phyloP scores from a whole-genome alignment of 1,140 invertebrate species.

The Polypedilum pembai region DNA sequence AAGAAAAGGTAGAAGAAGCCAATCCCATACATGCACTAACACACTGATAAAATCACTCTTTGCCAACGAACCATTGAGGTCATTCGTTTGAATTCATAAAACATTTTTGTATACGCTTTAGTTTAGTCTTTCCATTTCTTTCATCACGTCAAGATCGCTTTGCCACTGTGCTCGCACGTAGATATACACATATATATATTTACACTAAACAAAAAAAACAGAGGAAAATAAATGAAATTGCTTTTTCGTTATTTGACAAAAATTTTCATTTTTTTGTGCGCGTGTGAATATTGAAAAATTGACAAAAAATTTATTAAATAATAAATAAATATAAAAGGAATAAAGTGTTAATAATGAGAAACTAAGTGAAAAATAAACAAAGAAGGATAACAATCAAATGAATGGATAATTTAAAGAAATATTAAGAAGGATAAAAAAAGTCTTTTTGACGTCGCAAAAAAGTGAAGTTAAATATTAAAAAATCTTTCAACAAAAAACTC shows the following conservation, averaged over 20 bases:
- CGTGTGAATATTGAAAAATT: too few relatives aligned
- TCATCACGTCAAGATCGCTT: slow-evolving; percentile 20
- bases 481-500: not conserved
- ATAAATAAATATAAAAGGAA: not conserved
- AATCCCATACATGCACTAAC: not conserved
- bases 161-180: slow-evolving; percentile 12
- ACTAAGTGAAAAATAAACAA: not conserved
- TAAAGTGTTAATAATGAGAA: too few relatives aligned
- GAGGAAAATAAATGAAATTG: not conserved
- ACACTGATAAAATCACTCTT: not conserved
- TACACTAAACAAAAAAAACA: not conserved
- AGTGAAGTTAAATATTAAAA: not conserved
- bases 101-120: not conserved
- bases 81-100: not conserved
- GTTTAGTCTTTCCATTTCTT: slow-evolving; percentile 26
- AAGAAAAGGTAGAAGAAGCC: not conserved
- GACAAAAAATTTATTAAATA: too few relatives aligned
- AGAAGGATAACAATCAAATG: not conserved
- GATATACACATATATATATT: not conserved
- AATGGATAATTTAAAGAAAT: not conserved
- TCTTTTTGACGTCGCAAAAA: not conserved
- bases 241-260: not conserved
- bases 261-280: too few relatives aligned
- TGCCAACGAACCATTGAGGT: slow-evolving; percentile 3
- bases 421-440: not conserved